Base-by-base conservation (phyloP, 2,888 invertebrate species). In the Saturnia japonica region DNA sequence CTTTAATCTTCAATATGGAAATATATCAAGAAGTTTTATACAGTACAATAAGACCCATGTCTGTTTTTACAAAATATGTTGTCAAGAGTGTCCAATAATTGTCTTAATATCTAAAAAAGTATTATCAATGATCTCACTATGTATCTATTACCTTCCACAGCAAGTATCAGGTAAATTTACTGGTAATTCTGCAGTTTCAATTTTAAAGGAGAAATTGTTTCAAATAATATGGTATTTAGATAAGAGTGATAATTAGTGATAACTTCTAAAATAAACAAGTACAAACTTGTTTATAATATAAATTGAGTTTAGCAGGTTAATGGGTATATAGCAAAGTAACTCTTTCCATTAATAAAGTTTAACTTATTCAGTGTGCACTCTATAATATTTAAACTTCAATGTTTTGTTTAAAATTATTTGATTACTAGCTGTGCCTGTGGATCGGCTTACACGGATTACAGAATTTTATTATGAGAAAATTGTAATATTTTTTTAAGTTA, bases 251-350 rank as follows among this genome's bases (percentile, higher is more conserved):
- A 3, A 34, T 19, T 22, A 54, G 54, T 43, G 1, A 54, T 54
- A 68, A 66, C 11, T 42, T 34, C n/a, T 14, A 66, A 68, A n/a
- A 19, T 34, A 68, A 68, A 51, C n/a, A 66, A 14, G 14, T 22
- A 70, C 8, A 16, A 6, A 54, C 60, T 47, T 68, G 28, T 69
- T 69, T 64, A 45, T n/a, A 67, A 42, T 43, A 57, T 57, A 43
- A 70, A 70, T 70, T 70, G 22, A 43, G n/a, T 25, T 19, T 19
- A 72, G 45, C 40, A 25, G 16, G n/a, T 34, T 28, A 40, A 47
- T 28, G 42, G 70, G 70, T 54, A n/a, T 16, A 8, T 8, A n/a
- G 28, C 57, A 57, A 19, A 28, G 57, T 42, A 47, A 47, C 6
- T 19, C 47, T 47, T 19, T 16, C 19, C 8, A 54, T 22, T 54